Conservation (phyloP, 2,797 vertebrate species). For the Pempheris klunzingeri region DNA sequence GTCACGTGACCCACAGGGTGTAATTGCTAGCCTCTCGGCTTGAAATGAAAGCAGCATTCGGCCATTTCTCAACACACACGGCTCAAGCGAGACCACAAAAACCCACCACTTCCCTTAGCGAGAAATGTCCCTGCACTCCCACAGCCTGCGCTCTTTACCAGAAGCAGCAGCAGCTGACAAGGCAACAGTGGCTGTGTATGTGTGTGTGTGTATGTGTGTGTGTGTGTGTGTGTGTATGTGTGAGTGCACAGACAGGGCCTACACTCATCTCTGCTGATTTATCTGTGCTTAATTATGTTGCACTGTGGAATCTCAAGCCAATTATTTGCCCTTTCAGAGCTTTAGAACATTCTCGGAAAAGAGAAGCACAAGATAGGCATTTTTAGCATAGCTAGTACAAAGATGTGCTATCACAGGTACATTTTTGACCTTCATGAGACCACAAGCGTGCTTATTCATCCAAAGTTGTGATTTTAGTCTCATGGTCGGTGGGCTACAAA, state of each 20-base stretch:
- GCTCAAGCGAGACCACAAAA: constrained; percentile 76
- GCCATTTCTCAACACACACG: constrained; percentile 77
- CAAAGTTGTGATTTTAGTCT: constrained; percentile 19
- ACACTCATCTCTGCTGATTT: constrained; percentile 61
- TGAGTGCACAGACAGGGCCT: constrained; percentile 35
- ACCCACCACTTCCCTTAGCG: constrained; percentile 80
- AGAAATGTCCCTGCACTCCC: constrained; percentile 81
- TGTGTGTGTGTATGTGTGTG: constrained; percentile 25
- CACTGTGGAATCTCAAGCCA: constrained; percentile 64
- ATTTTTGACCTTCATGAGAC: constrained; percentile 21
- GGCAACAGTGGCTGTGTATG: constrained; percentile 50
- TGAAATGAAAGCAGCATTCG: constrained; percentile 75
- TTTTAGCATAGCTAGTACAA: constrained; percentile 36
- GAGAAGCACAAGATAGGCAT: constrained; percentile 33
- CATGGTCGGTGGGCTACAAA: background rate
- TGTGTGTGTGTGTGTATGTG: constrained; percentile 20
- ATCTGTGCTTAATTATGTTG: constrained; percentile 68
- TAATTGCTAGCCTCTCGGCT: constrained; percentile 72
- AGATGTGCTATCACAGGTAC: constrained; percentile 14
- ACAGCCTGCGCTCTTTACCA: constrained; percentile 77
- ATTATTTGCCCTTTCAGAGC: constrained; percentile 71
- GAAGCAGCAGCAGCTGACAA: constrained; percentile 76
- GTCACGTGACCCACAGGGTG: constrained; percentile 60
- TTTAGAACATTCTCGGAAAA: constrained; percentile 50
- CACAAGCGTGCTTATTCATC: constrained; percentile 20